Percentiles rank a stretch among this genome's conserved stretches.
These are phyloP conservation scores for Penaeus chinensis DNA, from an alignment of 1,140 invertebrate species.

Conservation along the genomic window DNA sequence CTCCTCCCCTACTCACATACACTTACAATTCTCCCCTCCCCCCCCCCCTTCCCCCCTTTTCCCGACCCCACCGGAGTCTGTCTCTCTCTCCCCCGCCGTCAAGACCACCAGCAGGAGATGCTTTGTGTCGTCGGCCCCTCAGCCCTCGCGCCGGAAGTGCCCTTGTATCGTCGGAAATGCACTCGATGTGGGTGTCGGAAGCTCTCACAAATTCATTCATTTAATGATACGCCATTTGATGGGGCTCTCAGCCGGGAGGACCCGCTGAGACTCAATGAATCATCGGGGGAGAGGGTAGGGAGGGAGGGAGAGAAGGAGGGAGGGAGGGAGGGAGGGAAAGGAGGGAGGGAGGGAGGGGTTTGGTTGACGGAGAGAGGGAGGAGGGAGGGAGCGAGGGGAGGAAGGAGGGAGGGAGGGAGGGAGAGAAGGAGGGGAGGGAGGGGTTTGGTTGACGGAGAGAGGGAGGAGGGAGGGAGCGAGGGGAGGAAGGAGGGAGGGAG, in stretches of 20 bases:
- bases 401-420: too few species aligned
- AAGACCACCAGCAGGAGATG: too few species aligned
- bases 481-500: too few species aligned
- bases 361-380: too few species aligned
- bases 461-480: background rate
- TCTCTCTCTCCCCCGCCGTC: background rate
- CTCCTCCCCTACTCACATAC: background rate
- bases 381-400: too few species aligned
- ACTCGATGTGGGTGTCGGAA: constrained; percentile 36
- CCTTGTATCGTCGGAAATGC: constrained; percentile 37
- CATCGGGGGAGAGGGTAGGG: background rate
- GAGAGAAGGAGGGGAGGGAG: too few species aligned
- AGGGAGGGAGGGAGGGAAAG: background rate
- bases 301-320: background rate
- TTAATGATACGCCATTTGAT: constrained; percentile 53
- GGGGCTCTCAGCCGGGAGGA: constrained; percentile 18
- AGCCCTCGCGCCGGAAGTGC: background rate
- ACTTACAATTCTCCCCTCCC: background rate
- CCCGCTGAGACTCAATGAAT: background rate
- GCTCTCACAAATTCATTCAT: constrained; percentile 52
- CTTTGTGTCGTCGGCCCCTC: too few species aligned
- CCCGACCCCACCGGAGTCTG: background rate
- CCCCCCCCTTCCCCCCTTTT: background rate
- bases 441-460: too few species aligned
- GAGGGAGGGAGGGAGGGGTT: too few species aligned